These are phyloP conservation scores for Elachura formosa DNA, from an alignment of 2,113 vertebrate species.

Conservation along the genomic window DNA sequence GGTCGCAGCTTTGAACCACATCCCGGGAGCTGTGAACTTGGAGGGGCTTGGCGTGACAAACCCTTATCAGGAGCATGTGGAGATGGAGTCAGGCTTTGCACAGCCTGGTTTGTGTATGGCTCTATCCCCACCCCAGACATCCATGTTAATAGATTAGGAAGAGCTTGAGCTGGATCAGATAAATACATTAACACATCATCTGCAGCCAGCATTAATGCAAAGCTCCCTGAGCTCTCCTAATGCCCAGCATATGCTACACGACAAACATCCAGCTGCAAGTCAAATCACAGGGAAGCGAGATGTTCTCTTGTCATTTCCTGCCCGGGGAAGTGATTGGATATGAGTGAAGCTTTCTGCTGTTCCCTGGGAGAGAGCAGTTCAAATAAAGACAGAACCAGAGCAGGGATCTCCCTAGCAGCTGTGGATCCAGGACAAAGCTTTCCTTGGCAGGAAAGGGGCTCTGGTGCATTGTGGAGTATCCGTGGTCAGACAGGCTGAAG, in stretches of 20 bases:
- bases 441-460: not conserved
- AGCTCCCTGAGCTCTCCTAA: slow-evolving; percentile 39
- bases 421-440: not conserved
- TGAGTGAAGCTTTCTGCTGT: not conserved
- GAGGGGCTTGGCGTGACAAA: not conserved
- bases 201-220: slow-evolving; percentile 27
- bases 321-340: not conserved
- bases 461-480: not conserved
- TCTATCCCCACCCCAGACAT: not conserved
- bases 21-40: not conserved
- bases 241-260: not conserved
- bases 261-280: slow-evolving; percentile 13
- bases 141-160: slow-evolving; percentile 27
- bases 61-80: not conserved
- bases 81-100: not conserved
- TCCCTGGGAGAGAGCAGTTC: not conserved
- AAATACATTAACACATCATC: slow-evolving; percentile 38
- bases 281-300: not conserved
- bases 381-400: not conserved
- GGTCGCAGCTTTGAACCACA: not conserved
- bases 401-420: not conserved
- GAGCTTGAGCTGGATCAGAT: slow-evolving; percentile 44
- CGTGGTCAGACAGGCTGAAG: not conserved
- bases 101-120: not conserved
- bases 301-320: not conserved